Evolutionary conservation across 2,113 vertebrate species (phyloP).

Genomic region (Perca schrenkii): DNA sequence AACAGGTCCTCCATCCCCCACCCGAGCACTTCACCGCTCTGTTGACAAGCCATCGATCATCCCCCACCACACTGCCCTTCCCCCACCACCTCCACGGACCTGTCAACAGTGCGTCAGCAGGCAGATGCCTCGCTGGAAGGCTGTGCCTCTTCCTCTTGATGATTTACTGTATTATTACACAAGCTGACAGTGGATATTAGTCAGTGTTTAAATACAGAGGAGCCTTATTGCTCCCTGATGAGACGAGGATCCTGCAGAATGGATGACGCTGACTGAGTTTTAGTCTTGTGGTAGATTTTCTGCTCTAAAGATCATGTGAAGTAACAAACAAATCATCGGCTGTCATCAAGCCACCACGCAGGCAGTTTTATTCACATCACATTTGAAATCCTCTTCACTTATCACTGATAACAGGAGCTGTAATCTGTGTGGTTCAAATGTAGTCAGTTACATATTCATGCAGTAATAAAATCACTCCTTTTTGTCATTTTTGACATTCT

Average conservation of each 20-base stretch:
- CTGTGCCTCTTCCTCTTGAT: slow-evolving; percentile 42
- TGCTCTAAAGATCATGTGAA: slow-evolving; percentile 12
- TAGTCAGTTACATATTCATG: slow-evolving; percentile 50
- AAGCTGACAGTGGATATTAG: slow-evolving; percentile 64
- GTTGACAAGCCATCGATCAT: slow-evolving; percentile 68
- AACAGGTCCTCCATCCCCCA: slow-evolving; percentile 70
- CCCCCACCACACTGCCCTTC: slow-evolving; percentile 12
- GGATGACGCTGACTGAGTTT: slow-evolving; percentile 28
- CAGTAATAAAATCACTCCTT: not conserved
- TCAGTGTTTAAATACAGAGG: slow-evolving; percentile 65
- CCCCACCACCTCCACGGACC: slow-evolving; percentile 40
- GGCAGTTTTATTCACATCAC: slow-evolving; percentile 16
- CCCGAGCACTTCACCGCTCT: slow-evolving; percentile 17
- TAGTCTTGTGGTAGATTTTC: slow-evolving; percentile 21
- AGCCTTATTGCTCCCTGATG: slow-evolving; percentile 47
- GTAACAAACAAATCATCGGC: slow-evolving; percentile 32
- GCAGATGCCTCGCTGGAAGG: slow-evolving; percentile 15
- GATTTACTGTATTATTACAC: slow-evolving; percentile 70
- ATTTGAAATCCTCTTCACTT: not conserved
- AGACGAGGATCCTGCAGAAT: slow-evolving; percentile 20
- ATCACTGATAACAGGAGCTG: not conserved
- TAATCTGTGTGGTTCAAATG: slow-evolving; percentile 18
- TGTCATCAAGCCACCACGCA: slow-evolving; percentile 19
- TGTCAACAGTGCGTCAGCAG: slow-evolving; percentile 62
- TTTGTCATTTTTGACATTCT: slow-evolving; percentile 39